A percentile compares a stretch with the other conserved stretches of the same genome.
phyloP scores from a whole-genome alignment of 1,140 invertebrate genomes.

The Acromyrmex heyeri region DNA sequence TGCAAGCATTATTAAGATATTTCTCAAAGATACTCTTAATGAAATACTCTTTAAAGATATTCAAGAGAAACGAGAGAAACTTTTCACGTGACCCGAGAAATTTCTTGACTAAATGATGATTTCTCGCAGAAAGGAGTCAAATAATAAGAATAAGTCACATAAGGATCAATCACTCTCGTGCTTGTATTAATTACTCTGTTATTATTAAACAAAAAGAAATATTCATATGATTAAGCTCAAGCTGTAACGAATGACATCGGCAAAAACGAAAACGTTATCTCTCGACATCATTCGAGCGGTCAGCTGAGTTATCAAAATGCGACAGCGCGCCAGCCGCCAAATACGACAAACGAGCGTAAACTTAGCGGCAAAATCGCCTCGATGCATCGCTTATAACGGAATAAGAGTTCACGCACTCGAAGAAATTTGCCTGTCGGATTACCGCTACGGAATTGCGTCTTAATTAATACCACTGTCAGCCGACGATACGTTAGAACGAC shows the following conservation, averaged over 20 bases:
- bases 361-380: conserved; percentile 1
- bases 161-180: not conserved
- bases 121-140: not conserved
- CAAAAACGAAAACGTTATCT: conserved; percentile 64
- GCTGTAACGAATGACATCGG: conserved; percentile 56
- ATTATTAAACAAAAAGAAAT: not conserved
- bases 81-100: not conserved
- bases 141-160: conserved; percentile 26
- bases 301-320: conserved; percentile 27
- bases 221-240: conserved; percentile 41
- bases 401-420: conserved; percentile 57
- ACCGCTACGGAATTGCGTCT: conserved; percentile 75
- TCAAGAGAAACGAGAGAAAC: not conserved
- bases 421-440: conserved; percentile 80
- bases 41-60: not conserved
- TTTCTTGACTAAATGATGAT: not conserved
- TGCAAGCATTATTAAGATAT: not conserved
- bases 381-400: conserved; percentile 23
- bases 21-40: not conserved
- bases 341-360: conserved; percentile 51
- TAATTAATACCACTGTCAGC: conserved; percentile 77
- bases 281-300: conserved; percentile 36
- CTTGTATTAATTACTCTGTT: not conserved
- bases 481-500: conserved; percentile 15
- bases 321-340: conserved; percentile 38